Evolutionary conservation across 1,140 invertebrate genomes (phyloP), one percentile per base, ranked within the genome.

Genomic region (Chrysomallon squamiferum): DNA sequence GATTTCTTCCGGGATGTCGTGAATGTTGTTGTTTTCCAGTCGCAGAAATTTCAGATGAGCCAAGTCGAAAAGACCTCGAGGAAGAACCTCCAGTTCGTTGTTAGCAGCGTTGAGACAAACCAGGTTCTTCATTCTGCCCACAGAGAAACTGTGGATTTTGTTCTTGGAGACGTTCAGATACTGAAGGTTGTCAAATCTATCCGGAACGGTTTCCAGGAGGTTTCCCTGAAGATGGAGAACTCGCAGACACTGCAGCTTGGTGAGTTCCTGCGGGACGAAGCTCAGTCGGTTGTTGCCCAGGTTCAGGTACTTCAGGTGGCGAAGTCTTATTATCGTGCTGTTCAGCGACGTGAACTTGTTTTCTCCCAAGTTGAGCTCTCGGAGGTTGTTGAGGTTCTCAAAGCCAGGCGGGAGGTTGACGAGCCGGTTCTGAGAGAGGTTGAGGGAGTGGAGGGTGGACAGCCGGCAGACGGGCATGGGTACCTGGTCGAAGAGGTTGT

Each of bases 401-500:
- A 84, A 76, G 45, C 81, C 78, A 29, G 71, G 72, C 7, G 80
- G 68, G 3, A 84, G 60, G 49, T 62, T 73, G 4, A 59, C 65
- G 0, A 84, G 68, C 35, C 72, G 62, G 65, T 84, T 84, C 18
- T 73, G 72, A 29, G 73, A 59, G 3, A 81, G 25, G 49, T 77
- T 76, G 2, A 85, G 66, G 9, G 68, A 62, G 54, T 74, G 61
- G 1, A 84, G 66, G 0, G 73, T 69, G 15, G 66, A 69, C 35
- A 84, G 64, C 18, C 76, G 70, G 61, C 80, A 80, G 7, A 85
- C 66, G 1, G 74, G 72, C 7, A 80, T 54, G 0, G 83, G 83
- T 0, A 85, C 60, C 38, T 81, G 75, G 52, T 83, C 83, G 59
- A 83, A 80, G 43, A 72, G 69, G 71, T 84, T 84, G 50, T 78